These are phyloP conservation scores for Ianthella basta DNA, from an alignment of 37 sponge, comb jelly and placozoan species.

Conservation along the genomic window DNA sequence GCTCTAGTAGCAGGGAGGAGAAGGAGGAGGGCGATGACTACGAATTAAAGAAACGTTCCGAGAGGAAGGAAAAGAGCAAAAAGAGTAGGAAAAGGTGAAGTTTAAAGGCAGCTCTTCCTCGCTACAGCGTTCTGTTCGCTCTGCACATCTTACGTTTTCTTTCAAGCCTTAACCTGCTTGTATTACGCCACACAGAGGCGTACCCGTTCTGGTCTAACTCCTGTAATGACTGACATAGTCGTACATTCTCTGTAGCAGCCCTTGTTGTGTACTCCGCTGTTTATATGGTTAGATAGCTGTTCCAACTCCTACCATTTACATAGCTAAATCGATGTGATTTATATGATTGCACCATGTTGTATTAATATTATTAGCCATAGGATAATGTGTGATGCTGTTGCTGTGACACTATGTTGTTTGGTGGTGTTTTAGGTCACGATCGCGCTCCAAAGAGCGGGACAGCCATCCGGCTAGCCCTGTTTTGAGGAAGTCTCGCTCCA, in stretches of 20 bases:
- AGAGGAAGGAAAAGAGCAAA: constrained; percentile 16
- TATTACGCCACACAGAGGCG: no score
- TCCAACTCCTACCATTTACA: no score
- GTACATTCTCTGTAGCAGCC: no score
- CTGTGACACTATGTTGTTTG: not conserved
- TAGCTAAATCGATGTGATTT: no score
- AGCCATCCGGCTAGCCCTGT: not conserved
- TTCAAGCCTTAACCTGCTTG: no score
- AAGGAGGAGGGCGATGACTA: not conserved
- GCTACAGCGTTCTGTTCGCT: not conserved
- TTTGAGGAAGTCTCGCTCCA: not conserved
- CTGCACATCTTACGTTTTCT: not conserved
- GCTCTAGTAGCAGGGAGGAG: not conserved
- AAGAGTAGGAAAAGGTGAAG: constrained; percentile 2
- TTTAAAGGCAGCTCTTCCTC: not conserved
- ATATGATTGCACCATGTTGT: no score
- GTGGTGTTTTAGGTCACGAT: not conserved
- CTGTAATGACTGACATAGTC: no score
- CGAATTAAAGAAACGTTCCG: not conserved
- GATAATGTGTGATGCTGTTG: not conserved
- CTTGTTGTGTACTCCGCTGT: no score
- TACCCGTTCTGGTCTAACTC: no score
- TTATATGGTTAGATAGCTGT: no score
- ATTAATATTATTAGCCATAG: no score
- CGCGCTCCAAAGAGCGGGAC: constrained; percentile 8